phyloP scores from a whole-genome alignment of 2,113 vertebrate genomes.

The Vireo altiloquus region DNA sequence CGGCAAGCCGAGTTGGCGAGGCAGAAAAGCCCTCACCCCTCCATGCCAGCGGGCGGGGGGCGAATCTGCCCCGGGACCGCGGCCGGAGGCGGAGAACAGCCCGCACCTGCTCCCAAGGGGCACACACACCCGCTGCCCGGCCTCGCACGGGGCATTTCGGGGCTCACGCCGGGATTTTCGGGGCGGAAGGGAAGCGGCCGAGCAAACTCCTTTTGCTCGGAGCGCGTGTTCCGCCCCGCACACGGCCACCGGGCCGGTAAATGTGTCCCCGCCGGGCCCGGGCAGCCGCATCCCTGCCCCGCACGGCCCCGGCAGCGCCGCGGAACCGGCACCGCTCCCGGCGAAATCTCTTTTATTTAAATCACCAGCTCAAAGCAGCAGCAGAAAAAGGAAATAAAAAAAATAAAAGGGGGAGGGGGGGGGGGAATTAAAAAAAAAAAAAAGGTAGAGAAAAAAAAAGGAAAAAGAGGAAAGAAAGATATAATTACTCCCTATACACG shows the following conservation, averaged over 20 bases:
- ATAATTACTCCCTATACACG: fast-evolving
- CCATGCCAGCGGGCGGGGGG: fast-evolving
- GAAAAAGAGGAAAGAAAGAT: too few species aligned
- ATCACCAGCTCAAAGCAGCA: not conserved
- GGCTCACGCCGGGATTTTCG: not conserved
- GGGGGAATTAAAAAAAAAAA: not conserved
- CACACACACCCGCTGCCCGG: fast-evolving
- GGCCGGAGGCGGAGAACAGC: not conserved
- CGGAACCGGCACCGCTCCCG: too few species aligned
- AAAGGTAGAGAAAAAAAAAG: not conserved
- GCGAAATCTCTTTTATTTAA: not conserved
- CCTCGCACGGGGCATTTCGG: fast-evolving
- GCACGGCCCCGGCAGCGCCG: not conserved
- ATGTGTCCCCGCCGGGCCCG: not conserved
- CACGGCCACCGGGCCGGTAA: not conserved
- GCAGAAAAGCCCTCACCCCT: fast-evolving
- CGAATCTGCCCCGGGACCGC: too few species aligned
- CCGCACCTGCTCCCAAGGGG: not conserved
- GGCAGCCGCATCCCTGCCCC: not conserved
- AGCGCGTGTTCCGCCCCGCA: fast-evolving
- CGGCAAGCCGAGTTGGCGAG: fast-evolving
- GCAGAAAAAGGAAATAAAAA: too few species aligned
- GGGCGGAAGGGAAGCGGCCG: fast-evolving
- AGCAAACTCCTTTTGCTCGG: fast-evolving
- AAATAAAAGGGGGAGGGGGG: too few species aligned